phyloP scores from a whole-genome alignment of 2,113 vertebrate genomes.

The Myrmecophaga tridactyla region DNA sequence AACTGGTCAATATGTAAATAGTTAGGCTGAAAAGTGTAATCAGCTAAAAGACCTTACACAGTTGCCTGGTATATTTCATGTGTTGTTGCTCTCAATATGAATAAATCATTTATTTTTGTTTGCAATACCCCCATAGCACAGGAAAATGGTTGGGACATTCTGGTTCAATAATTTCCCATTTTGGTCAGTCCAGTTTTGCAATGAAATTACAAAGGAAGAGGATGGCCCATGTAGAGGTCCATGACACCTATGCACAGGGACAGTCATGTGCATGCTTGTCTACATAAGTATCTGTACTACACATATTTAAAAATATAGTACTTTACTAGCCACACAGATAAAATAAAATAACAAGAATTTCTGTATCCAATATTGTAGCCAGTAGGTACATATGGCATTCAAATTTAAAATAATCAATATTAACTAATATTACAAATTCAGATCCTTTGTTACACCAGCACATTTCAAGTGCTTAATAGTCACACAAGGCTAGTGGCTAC shows the following conservation, averaged over 20 bases:
- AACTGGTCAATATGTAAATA: slow-evolving; percentile 55
- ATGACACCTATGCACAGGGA: background rate
- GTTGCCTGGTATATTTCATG: background rate
- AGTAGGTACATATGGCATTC: background rate
- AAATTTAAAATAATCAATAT: slow-evolving; percentile 17
- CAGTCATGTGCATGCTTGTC: background rate
- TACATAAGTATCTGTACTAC: background rate
- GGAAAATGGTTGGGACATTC: background rate
- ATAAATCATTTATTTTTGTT: background rate
- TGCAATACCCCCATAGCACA: background rate
- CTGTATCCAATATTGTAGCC: background rate
- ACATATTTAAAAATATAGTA: background rate
- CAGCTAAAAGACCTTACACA: background rate
- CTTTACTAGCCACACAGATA: background rate
- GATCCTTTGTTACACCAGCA: background rate
- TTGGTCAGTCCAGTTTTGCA: background rate
- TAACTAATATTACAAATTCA: background rate
- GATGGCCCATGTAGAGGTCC: background rate
- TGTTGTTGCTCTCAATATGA: background rate
- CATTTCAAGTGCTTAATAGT: background rate
- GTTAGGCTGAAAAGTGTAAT: slow-evolving; percentile 5
- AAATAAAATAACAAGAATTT: background rate
- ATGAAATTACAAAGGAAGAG: background rate
- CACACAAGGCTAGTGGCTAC: background rate
- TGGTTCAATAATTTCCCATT: background rate